These are phyloP conservation scores for Pandemis heparana DNA, from an alignment of 2,888 invertebrate species.

Conservation along the genomic window DNA sequence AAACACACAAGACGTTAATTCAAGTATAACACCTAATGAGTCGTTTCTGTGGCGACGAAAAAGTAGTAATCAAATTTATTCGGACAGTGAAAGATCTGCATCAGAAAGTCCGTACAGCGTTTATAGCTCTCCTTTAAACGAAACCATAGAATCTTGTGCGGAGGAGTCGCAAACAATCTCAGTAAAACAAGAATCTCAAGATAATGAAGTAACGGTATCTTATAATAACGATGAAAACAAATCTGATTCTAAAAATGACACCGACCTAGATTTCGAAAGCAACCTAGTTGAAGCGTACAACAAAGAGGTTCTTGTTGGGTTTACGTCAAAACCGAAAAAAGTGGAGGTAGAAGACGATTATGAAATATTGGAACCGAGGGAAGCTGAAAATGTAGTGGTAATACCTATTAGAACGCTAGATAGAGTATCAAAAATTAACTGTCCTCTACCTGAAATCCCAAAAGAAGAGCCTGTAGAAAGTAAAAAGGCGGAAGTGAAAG, in stretches of 20 bases:
- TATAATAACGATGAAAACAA: conserved; percentile 49
- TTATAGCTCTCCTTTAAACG: conserved; percentile 65
- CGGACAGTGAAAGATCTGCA: conserved; percentile 69
- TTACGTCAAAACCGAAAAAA: conserved; percentile 65
- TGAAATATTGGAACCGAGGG: conserved; percentile 76
- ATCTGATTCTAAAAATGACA: conserved; percentile 53
- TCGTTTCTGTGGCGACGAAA: conserved; percentile 88
- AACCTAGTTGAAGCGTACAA: conserved; percentile 79
- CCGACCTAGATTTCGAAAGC: conserved; percentile 75
- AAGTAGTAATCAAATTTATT: conserved; percentile 73
- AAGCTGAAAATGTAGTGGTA: conserved; percentile 66
- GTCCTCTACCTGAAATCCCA: conserved; percentile 82
- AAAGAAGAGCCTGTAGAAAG: conserved; percentile 56
- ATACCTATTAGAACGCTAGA: conserved; percentile 70
- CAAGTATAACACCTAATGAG: conserved; percentile 85
- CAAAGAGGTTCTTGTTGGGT: conserved; percentile 73
- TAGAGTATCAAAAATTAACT: conserved; percentile 75
- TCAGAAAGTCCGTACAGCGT: conserved; percentile 72
- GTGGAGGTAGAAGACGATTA: conserved; percentile 75
- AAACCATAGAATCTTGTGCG: conserved; percentile 56
- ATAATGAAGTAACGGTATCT: conserved; percentile 57
- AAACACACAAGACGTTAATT: conserved; percentile 63
- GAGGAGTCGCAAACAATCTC: conserved; percentile 56
- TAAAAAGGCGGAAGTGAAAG: conserved; percentile 51
- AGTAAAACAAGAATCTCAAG: conserved; percentile 62